A percentile compares a stretch with the other conserved stretches of the same genome.
Conservation (phyloP, 2,797 vertebrate genomes). For the Mormyrus proboscirostris region DNA sequence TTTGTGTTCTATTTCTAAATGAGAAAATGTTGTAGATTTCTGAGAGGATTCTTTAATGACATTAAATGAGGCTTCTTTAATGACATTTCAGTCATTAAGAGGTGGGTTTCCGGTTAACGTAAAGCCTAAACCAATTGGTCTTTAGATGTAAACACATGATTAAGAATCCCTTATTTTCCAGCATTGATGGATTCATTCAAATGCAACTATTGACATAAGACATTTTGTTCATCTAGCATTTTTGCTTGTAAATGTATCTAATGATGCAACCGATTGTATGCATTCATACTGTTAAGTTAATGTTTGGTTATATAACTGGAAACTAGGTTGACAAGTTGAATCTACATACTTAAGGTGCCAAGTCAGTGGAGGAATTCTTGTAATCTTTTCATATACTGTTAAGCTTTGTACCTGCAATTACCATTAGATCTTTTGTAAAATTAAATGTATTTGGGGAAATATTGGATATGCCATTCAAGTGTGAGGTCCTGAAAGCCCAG, state of each 20-base stretch:
- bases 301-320: neutral
- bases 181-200: slow-evolving; percentile 9
- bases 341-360: neutral
- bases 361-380: neutral
- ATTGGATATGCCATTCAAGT: neutral
- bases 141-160: neutral
- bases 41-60: no score
- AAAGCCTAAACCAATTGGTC: neutral
- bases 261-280: neutral
- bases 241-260: neutral
- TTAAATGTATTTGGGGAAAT: neutral
- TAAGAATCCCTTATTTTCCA: neutral
- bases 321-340: neutral
- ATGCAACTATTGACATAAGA: neutral
- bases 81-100: neutral
- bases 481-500: neutral
- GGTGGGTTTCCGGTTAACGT: neutral
- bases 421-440: neutral
- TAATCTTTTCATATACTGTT: neutral
- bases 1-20: neutral
- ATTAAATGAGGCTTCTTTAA: neutral
- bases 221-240: neutral
- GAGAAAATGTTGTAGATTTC: no score
- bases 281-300: neutral
- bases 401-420: neutral